Conservation (phyloP, 2,113 vertebrate genomes). For the Elgaria multicarinata region DNA sequence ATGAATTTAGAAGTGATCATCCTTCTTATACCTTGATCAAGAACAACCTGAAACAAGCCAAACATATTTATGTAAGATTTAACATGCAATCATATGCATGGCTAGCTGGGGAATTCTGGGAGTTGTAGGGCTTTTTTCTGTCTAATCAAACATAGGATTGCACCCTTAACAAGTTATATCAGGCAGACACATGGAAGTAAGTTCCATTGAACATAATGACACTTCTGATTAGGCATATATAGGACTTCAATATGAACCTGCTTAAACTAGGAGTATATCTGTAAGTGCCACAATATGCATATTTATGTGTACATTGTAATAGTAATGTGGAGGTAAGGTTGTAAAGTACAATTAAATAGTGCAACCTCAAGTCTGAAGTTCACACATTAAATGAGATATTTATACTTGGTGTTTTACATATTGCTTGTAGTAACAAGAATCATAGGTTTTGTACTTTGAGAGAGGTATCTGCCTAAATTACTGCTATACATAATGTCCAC, state of each 20-base stretch:
- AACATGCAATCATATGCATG: no score
- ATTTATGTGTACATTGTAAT: constrained; percentile 12
- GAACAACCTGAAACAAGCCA: background rate
- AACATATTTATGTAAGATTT: background rate
- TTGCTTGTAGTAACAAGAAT: constrained; percentile 53
- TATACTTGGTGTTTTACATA: constrained; percentile 21
- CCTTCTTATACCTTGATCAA: background rate
- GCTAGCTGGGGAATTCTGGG: no score
- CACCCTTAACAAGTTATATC: no score
- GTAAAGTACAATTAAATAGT: constrained; percentile 8
- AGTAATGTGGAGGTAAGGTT: accelerated
- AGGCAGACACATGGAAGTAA: no score
- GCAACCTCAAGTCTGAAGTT: background rate
- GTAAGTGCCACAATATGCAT: background rate
- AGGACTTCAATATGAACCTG: background rate
- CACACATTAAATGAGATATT: constrained; percentile 8
- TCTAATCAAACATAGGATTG: no score
- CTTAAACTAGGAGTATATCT: constrained; percentile 12
- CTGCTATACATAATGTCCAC: background rate
- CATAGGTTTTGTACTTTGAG: constrained; percentile 46
- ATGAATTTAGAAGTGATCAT: background rate
- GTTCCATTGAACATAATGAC: no score
- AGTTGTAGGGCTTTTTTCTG: no score
- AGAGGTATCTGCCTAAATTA: background rate
- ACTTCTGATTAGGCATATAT: no score